phyloP scores from a whole-genome alignment of 1,140 invertebrate genomes.

The Atta cephalotes region DNA sequence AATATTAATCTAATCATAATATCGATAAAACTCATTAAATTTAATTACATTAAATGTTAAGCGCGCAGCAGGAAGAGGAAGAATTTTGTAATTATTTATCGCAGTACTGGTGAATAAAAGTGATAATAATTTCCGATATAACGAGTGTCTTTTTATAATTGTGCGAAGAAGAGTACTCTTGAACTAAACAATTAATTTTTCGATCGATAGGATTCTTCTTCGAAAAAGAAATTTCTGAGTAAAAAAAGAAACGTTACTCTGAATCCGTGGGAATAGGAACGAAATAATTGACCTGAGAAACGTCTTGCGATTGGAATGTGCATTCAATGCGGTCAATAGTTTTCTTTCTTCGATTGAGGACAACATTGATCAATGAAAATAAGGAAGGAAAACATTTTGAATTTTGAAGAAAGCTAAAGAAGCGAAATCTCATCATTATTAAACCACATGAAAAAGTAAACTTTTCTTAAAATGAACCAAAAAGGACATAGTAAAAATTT shows the following conservation, averaged over 20 bases:
- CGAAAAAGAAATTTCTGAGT: neutral
- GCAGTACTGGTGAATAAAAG: neutral
- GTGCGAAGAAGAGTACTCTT: neutral
- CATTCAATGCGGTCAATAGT: slow-evolving; percentile 21
- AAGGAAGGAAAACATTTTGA: neutral
- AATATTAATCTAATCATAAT: neutral
- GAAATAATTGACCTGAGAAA: slow-evolving; percentile 8
- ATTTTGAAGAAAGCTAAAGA: neutral
- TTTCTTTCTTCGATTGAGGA: slow-evolving; percentile 17
- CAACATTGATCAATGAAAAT: slow-evolving; percentile 10
- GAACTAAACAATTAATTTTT: neutral
- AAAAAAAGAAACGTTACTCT: slow-evolving; percentile 12
- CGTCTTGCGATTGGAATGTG: slow-evolving; percentile 34
- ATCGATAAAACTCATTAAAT: neutral
- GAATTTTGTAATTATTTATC: neutral
- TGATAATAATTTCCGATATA: neutral
- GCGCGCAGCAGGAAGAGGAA: neutral
- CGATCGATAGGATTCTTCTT: slow-evolving; percentile 2
- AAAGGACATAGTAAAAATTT: neutral
- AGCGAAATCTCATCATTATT: neutral
- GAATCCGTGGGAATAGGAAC: slow-evolving; percentile 32
- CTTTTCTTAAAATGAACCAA: neutral
- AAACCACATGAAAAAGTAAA: neutral
- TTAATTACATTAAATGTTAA: neutral
- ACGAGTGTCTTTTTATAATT: neutral